Evolutionary conservation across 2,113 vertebrate species (phyloP), one percentile per base, ranked within the genome.

Genomic region (Anolis sagrei): DNA sequence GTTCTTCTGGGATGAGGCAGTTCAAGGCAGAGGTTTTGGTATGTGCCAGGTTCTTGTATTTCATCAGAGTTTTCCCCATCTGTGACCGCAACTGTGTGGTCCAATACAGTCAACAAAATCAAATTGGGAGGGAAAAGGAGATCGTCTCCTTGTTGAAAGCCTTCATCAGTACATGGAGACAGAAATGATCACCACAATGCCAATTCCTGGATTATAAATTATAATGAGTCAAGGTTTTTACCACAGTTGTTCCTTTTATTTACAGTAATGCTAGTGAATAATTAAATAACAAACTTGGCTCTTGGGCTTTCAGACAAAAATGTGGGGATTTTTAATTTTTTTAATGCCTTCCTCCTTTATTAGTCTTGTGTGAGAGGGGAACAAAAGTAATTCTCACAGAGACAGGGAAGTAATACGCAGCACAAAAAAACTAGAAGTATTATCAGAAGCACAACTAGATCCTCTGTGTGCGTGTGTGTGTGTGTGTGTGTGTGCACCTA

Each of bases 51-150:
- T 76, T 76, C 2, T 2, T 23, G 49, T 68, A 82, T 74, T 78
- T 29, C n/a, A 76, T 83, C 21, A 10, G 51, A 62, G 29, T 23
- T 2, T 32, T 48, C 2, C 48, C 76, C 29, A 89, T 77, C 49
- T 84, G 75, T 48, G 79, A 70, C 19, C 44, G 61, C 54, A 91
- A 87, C 70, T 32, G 62, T 76, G 49, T 75, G 51, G 34, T 82
- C 88, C 84, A 27, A 16, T 23, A 74, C 88, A 80, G 76, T 0
- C 0, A 70, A 61, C 62, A 82, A 69, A 76, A 49, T 74, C 25
- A 29, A 49, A 9, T 36, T 25, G 19, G 29, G 16, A 7, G 1
- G 25, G 4, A 16, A 5, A 23, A 29, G n/a, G 25, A 39, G 2
- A 25, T 5, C 11, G 32, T 44, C 3, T 44, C 39, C 39, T 44